phyloP scores from a whole-genome alignment of 2,888 invertebrate species.

The Drosophila mettleri region DNA sequence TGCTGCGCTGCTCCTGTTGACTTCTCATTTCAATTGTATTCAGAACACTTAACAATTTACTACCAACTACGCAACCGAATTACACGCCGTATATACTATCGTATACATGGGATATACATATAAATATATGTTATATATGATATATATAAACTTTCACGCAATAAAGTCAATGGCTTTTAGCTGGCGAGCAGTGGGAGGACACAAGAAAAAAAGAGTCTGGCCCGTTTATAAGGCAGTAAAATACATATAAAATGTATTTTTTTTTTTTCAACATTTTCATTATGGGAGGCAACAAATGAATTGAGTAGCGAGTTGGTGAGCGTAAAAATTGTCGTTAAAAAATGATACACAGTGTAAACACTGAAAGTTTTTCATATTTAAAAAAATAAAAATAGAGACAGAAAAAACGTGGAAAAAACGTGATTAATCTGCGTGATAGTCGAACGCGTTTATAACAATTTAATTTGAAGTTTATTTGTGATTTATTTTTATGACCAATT shows the following conservation, averaged over 20 bases:
- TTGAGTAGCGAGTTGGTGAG: slow-evolving; percentile 15
- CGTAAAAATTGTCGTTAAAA: slow-evolving; percentile 23
- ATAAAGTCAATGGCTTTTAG: slow-evolving; percentile 61
- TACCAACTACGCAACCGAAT: slow-evolving; percentile 50
- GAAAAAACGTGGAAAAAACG: not conserved
- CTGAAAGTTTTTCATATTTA: slow-evolving; percentile 8
- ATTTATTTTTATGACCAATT: slow-evolving; percentile 6
- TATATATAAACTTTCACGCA: slow-evolving; percentile 65
- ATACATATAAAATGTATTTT: slow-evolving; percentile 30
- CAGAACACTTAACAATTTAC: slow-evolving; percentile 72
- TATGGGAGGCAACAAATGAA: slow-evolving; percentile 25
- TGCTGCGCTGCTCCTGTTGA: slow-evolving; percentile 29
- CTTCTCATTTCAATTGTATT: slow-evolving; percentile 75
- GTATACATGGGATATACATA: not conserved
- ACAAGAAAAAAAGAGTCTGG: slow-evolving; percentile 4
- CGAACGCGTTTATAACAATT: slow-evolving; percentile 15
- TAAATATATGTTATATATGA: slow-evolving; percentile 12
- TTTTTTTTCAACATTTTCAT: slow-evolving; percentile 43
- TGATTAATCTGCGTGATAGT: slow-evolving; percentile 25
- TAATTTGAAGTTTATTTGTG: slow-evolving; percentile 28
- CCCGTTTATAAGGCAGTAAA: slow-evolving; percentile 40
- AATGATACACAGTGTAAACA: slow-evolving; percentile 12
- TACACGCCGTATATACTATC: slow-evolving; percentile 20
- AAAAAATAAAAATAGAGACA: not conserved
- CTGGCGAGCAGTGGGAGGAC: slow-evolving; percentile 10